Percentiles rank a stretch among this genome's conserved stretches.
These are phyloP conservation scores for Cheiracanthium punctorium DNA, from an alignment of 2,888 invertebrate species.

Conservation along the genomic window DNA sequence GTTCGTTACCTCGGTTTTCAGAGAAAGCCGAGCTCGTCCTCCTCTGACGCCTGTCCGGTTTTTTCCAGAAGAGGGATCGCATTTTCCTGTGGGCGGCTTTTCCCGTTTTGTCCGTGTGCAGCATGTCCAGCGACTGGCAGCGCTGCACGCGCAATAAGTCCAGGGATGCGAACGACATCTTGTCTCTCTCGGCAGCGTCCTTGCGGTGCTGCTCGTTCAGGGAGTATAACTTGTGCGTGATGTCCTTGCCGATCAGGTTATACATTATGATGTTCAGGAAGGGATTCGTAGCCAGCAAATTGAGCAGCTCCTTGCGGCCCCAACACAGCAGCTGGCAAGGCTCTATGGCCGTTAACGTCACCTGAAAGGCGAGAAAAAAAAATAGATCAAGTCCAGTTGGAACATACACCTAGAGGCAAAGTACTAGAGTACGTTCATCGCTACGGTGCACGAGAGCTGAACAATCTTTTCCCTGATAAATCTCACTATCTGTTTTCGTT, in stretches of 20 bases:
- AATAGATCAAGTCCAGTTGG: not conserved
- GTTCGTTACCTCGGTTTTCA: constrained; percentile 36
- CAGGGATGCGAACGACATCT: constrained; percentile 21
- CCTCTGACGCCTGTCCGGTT: constrained; percentile 79
- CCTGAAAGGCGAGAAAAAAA: constrained; percentile 78
- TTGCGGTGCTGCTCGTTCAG: constrained; percentile 83
- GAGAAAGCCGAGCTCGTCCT: constrained; percentile 19
- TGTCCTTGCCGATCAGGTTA: constrained; percentile 89
- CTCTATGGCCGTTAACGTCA: constrained; percentile 86
- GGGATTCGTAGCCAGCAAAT: constrained; percentile 85
- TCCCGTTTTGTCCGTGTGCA: constrained; percentile 86
- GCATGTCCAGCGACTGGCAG: constrained; percentile 86
- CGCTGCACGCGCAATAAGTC: constrained; percentile 74
- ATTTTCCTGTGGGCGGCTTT: constrained; percentile 77
- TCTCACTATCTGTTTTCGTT: not conserved
- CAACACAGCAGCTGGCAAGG: constrained; percentile 86
- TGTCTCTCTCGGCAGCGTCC: not conserved
- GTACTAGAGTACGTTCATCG: not conserved
- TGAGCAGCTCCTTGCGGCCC: constrained; percentile 85
- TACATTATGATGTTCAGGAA: constrained; percentile 85
- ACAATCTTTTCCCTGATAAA: not conserved
- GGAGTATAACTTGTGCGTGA: constrained; percentile 89
- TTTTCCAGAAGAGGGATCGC: constrained; percentile 78
- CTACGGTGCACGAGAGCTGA: not conserved
- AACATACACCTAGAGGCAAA: not conserved